Evolutionary conservation across 2,888 invertebrate species (phyloP), one percentile per base, ranked within the genome.

Genomic region (Heliconius erato): DNA sequence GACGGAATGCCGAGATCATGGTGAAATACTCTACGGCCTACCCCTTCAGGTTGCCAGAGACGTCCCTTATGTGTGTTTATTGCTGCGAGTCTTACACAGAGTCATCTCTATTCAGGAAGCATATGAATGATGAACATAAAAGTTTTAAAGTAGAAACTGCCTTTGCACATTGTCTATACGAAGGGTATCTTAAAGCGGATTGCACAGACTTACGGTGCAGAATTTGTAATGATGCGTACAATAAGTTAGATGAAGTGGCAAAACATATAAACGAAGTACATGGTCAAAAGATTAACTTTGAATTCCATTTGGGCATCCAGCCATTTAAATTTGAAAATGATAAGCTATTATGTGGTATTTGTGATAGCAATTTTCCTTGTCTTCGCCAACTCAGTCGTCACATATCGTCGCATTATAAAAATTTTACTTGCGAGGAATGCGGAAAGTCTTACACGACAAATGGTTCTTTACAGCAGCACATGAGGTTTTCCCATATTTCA

Each of bases 11-110:
- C 78, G 87, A 88, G 84, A 85, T 88, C 71, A 85, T 92, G 83
- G 86, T 92, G 79, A 87, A 88, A 88, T 89, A 88, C 86, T 87
- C 91, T 80, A 92, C 92, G 26, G 91, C 88, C 28, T 92, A 89
- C 87, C 92, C 92, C 32, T 92, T 92, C 89, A 89, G 90, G 87
- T 87, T 91, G 81, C 91, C 91, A 54, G 89, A 89, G 83, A 87
- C 87, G 80, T 86, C 87, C 44, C 86, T 91, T 85, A 89, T 90
- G 85, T 92, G 92, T 88, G 89, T 91, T 44, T 91, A 90, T 85
- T 92, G 92, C 86, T 87, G 87, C 78, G 89, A 90, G 68, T 86
- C 84, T 9, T 91, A 87, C 83, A 85, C 87, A 1, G 88, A 90
- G n/a, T 88, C 91, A 7, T 81, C 87, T 5, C 40, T 82, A 40